Percentiles rank a stretch among this genome's conserved stretches.
These are phyloP conservation scores for Tyto alba DNA, from an alignment of 2,113 vertebrate species.

Conservation along the genomic window DNA sequence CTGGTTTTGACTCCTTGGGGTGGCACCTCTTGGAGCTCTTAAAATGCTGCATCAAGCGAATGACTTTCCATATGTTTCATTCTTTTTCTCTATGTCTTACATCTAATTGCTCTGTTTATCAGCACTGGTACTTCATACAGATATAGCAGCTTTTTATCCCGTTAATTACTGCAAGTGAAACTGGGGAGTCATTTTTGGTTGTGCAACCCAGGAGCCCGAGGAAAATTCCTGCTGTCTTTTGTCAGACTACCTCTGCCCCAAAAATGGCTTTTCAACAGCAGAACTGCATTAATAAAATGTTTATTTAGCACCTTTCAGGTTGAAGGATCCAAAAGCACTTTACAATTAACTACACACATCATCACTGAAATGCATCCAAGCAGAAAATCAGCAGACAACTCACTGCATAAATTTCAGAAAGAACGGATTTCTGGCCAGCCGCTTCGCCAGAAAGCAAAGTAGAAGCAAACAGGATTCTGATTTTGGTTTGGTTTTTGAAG, in stretches of 20 bases:
- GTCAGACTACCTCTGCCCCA: slow-evolving; percentile 9
- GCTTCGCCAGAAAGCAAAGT: neutral
- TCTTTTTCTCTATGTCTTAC: neutral
- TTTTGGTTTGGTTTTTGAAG: neutral
- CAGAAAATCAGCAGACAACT: slow-evolving; percentile 32
- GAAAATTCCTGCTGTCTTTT: neutral
- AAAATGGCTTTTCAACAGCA: slow-evolving; percentile 29
- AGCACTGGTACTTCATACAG: neutral
- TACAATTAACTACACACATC: slow-evolving; percentile 50
- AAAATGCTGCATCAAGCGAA: neutral
- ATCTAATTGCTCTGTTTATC: neutral
- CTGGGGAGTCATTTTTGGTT: neutral
- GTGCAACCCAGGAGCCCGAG: neutral
- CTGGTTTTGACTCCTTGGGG: accelerated
- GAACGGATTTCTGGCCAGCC: neutral
- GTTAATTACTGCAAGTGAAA: neutral
- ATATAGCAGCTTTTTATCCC: neutral
- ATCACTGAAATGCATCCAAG: slow-evolving; percentile 36
- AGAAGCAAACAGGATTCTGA: neutral
- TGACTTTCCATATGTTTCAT: neutral
- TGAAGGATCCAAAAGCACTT: slow-evolving; percentile 53
- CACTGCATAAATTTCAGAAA: neutral
- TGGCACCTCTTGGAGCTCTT: neutral
- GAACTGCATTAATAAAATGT: slow-evolving; percentile 58
- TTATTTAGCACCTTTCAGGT: slow-evolving; percentile 68